Base-by-base conservation (phyloP, 2,797 vertebrate genomes). In the Lepus townsendii region DNA sequence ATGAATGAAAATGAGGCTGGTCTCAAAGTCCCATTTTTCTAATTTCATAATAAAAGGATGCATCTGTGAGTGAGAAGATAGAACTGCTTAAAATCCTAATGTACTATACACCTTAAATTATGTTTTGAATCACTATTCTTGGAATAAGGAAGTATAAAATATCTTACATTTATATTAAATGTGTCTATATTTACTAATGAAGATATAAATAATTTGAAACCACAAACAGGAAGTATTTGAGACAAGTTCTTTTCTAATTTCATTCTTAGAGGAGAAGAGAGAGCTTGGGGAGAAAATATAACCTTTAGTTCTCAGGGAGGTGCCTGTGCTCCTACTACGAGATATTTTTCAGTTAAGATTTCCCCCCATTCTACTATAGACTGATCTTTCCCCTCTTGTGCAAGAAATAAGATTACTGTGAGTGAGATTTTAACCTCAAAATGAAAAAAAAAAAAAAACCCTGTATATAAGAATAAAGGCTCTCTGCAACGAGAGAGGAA, bases 321-420 rank as follows among this genome's bases (percentile, higher is more conserved):
- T 0, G 0, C 13, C 52, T 69, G 27, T 57, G 42, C 22, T 80
- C 84, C 16, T 19, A 13, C 17, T 50, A 60, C 38, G 20, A 71
- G 30, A 52, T 52, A n/a, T 42, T 72, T 95, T 71, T 83, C 42
- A 62, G 72, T 20, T 52, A 63, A 77, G 16, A n/a, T 73, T 77
- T 89, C 19, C 69, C 26, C 35, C 35, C 35, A 35, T 35, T 85
- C 63, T 73, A 2, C 68, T 62, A 22, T 19, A 93, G 63, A n/a
- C 12, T 82, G 92, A 92, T 57, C 57, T 84, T 88, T 93, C 30
- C 66, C 47, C 60, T 93, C 95, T 88, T 54, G 78, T 32, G 62
- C 75, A 35, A 72, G 20, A 88, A 92, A 80, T 69, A 14, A 85
- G 86, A 82, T 83, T 92, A 90, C 52, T 88, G 35, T 12, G 8